phyloP scores from a whole-genome alignment of 2,888 invertebrate genomes.

The Aphodius sticticus region DNA sequence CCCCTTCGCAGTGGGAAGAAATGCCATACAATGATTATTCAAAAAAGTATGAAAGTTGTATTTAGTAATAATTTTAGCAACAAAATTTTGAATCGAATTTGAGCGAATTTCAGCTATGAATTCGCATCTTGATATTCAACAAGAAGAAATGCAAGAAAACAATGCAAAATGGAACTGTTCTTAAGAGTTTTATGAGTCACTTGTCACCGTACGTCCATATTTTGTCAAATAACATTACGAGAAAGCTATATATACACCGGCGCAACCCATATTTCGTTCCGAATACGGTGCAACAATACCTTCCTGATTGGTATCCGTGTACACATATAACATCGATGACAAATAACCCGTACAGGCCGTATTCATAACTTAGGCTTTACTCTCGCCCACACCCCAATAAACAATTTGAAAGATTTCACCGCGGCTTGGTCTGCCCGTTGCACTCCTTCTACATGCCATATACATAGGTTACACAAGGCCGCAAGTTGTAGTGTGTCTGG shows the following conservation, averaged over 20 bases:
- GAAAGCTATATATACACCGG: background rate
- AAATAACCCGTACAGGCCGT: constrained; percentile 35
- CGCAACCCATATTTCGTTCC: background rate
- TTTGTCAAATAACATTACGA: background rate
- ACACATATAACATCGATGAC: constrained; percentile 29
- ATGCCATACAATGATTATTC: too few species aligned
- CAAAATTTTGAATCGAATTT: too few species aligned
- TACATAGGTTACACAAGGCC: constrained; percentile 38
- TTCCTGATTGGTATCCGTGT: constrained; percentile 27
- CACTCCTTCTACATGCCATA: constrained; percentile 30
- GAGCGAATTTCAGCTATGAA: too few species aligned
- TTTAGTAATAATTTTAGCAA: too few species aligned
- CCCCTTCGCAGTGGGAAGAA: too few species aligned
- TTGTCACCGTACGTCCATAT: background rate
- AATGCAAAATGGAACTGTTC: background rate
- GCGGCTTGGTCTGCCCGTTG: constrained; percentile 36
- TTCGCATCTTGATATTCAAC: too few species aligned
- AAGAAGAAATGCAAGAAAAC: too few species aligned
- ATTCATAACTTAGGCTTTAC: constrained; percentile 37
- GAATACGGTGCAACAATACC: constrained; percentile 22
- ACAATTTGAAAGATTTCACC: constrained; percentile 45
- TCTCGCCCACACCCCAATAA: constrained; percentile 42
- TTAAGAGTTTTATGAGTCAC: background rate
- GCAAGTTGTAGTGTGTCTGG: constrained; percentile 38
- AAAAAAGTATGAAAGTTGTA: too few species aligned